These are phyloP conservation scores for Solenopsis invicta DNA, from an alignment of 1,140 invertebrate genomes.

Conservation along the genomic window DNA sequence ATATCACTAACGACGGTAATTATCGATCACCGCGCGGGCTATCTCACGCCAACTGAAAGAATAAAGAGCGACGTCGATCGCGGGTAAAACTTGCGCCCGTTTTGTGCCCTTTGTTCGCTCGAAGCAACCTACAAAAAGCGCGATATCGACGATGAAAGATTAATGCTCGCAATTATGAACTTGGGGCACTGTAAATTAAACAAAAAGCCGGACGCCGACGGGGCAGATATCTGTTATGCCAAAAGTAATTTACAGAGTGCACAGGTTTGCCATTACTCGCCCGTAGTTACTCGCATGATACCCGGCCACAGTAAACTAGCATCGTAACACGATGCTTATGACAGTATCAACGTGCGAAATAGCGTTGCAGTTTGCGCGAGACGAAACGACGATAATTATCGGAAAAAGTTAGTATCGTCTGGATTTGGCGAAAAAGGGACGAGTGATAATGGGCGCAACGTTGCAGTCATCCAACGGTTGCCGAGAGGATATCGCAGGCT, in stretches of 20 bases:
- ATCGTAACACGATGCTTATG: constrained; percentile 20
- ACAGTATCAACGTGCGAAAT: constrained; percentile 13
- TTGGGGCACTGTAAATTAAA: constrained; percentile 40
- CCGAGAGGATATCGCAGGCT: not conserved
- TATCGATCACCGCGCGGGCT: constrained; percentile 30
- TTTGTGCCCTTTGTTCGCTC: constrained; percentile 19
- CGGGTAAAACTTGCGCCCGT: constrained; percentile 15
- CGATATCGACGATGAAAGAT: constrained; percentile 53
- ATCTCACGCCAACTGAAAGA: not conserved
- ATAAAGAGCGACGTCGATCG: constrained; percentile 7
- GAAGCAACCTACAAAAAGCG: constrained; percentile 7
- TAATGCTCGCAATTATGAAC: constrained; percentile 50
- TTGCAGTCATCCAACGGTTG: constrained; percentile 18
- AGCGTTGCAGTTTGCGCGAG: not conserved
- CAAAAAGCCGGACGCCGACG: constrained; percentile 30
- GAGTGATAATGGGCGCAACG: constrained; percentile 21
- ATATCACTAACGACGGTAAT: constrained; percentile 22
- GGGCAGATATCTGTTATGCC: constrained; percentile 31
- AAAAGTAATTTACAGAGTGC: constrained; percentile 51
- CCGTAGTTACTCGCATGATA: not conserved
- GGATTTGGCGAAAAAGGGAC: constrained; percentile 38
- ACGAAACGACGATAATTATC: constrained; percentile 49
- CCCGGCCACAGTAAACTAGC: constrained; percentile 7
- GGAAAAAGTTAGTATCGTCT: constrained; percentile 54
- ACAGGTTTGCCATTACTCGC: constrained; percentile 11